phyloP scores from a whole-genome alignment of 2,888 invertebrate genomes.

The Digitonthophagus gazella region DNA sequence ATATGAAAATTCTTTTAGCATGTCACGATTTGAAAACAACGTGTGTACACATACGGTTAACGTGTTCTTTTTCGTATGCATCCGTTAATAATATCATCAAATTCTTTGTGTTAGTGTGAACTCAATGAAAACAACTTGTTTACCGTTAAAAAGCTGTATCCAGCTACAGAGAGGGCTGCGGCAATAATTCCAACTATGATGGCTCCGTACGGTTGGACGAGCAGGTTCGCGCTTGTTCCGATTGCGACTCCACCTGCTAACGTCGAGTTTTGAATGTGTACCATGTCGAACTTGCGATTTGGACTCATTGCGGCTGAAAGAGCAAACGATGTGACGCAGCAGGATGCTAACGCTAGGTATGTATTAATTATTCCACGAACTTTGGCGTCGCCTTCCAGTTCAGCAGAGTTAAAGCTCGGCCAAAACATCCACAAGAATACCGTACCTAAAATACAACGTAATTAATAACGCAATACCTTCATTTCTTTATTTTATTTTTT shows the following conservation, averaged over 20 bases:
- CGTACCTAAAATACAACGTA: conserved; percentile 63
- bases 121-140: conserved; percentile 39
- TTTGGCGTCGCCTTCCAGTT: conserved; percentile 69
- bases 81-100: neutral
- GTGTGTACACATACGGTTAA: neutral
- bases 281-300: conserved; percentile 82
- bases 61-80: neutral
- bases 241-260: conserved; percentile 92
- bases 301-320: conserved; percentile 74
- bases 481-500: neutral
- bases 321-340: conserved; percentile 80
- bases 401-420: conserved; percentile 94
- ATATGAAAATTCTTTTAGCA: no score
- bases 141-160: conserved; percentile 76
- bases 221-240: conserved; percentile 80
- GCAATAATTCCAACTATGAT: conserved; percentile 76
- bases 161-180: conserved; percentile 75
- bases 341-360: conserved; percentile 81
- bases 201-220: conserved; percentile 81
- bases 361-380: conserved; percentile 91
- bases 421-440: conserved; percentile 95
- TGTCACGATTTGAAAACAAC: neutral
- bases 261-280: conserved; percentile 92
- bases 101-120: neutral
- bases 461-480: no score